Conservation (phyloP, 1,140 invertebrate species). For the Sitobion miscanthi region DNA sequence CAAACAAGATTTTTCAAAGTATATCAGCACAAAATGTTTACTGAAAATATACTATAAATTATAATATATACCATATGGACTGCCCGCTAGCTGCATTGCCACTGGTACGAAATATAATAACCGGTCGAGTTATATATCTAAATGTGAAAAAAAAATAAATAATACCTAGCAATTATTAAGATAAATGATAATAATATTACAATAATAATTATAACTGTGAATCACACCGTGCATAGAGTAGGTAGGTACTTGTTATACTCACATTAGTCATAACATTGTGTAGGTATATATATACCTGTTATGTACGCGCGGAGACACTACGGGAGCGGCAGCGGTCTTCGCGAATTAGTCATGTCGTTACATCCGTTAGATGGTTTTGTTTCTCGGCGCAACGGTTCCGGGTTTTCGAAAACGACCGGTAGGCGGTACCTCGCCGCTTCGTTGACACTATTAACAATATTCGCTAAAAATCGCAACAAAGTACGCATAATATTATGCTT, state of each 20-base stretch:
- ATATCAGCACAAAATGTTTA: background rate
- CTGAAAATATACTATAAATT: no score
- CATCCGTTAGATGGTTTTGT: background rate
- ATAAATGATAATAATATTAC: no score
- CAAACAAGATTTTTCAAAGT: background rate
- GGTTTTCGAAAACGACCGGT: background rate
- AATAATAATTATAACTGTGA: background rate
- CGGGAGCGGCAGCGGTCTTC: background rate
- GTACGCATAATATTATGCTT: background rate
- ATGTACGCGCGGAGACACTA: background rate
- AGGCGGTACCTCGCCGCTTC: background rate
- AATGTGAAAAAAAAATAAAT: background rate
- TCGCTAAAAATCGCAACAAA: background rate
- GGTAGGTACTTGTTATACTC: background rate
- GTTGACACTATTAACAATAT: background rate
- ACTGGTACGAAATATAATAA: background rate
- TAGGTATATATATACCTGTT: background rate
- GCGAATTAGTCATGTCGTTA: constrained; percentile 1
- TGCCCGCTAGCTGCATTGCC: background rate
- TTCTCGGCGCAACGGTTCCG: background rate
- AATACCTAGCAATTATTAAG: background rate
- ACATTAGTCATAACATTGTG: background rate
- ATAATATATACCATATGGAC: background rate
- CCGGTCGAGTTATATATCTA: background rate
- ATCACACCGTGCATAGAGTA: background rate